A percentile compares a stretch with the other conserved stretches of the same genome.
These are phyloP conservation scores for Macrotis lagotis DNA, from an alignment of 2,113 vertebrate species.

Conservation along the genomic window DNA sequence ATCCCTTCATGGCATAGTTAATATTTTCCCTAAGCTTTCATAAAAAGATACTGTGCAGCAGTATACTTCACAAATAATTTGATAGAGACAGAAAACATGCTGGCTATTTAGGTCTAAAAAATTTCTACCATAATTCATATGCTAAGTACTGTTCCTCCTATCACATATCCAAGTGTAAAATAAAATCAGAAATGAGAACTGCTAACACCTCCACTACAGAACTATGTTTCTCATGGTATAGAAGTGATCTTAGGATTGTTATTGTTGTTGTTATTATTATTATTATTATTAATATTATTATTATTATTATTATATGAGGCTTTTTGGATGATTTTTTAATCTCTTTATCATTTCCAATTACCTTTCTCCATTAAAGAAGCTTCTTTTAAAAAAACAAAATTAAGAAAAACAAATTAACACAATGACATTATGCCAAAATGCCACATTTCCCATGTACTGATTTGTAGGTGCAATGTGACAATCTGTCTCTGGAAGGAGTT, in stretches of 20 bases:
- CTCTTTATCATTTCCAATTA: not conserved
- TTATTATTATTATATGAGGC: not conserved
- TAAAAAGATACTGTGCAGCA: not conserved
- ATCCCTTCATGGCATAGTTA: not conserved
- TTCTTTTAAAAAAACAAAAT: not conserved
- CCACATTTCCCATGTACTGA: not conserved
- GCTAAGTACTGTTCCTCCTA: slow-evolving; percentile 6
- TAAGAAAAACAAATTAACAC: not conserved
- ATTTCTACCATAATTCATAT: not conserved
- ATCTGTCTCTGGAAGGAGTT: too few species aligned
- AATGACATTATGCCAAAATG: not conserved
- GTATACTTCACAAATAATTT: not conserved
- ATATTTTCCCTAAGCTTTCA: not conserved
- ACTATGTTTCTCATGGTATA: not conserved
- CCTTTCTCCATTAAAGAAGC: not conserved
- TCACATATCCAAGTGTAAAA: slow-evolving; percentile 26
- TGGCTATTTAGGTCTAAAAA: not conserved
- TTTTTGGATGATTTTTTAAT: not conserved
- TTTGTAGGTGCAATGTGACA: too few species aligned
- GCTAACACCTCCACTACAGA: not conserved
- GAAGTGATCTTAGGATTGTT: not conserved
- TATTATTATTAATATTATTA: too few species aligned
- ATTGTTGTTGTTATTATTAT: not conserved
- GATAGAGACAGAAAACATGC: not conserved
- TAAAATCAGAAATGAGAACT: slow-evolving; percentile 26